Conservation (phyloP, 2,113 vertebrate genomes). For the Mastomys coucha region DNA sequence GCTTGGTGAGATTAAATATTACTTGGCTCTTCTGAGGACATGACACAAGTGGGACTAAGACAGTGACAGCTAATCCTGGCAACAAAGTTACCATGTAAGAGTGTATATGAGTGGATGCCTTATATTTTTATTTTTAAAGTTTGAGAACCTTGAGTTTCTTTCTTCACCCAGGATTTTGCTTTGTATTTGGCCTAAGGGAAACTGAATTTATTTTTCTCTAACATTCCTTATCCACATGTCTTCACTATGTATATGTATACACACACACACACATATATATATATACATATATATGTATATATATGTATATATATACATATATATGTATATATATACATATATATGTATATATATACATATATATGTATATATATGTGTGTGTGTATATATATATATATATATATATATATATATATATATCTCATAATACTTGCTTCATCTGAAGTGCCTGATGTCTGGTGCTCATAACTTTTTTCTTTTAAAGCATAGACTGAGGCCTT, state of each 20-base stretch:
- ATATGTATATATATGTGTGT: too few species aligned
- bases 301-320: too few species aligned
- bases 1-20: constrained; percentile 58
- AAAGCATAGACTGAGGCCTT: neutral
- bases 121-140: constrained; percentile 9
- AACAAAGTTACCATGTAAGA: constrained; percentile 22
- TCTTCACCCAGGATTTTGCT: neutral
- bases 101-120: neutral
- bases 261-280: too few species aligned
- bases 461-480: constrained; percentile 28
- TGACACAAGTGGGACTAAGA: constrained; percentile 68
- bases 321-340: too few species aligned
- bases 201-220: constrained; percentile 28
- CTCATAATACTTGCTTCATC: neutral
- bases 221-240: neutral
- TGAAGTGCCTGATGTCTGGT: neutral
- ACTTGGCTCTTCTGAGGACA: constrained; percentile 49
- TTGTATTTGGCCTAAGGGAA: constrained; percentile 20
- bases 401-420: too few species aligned
- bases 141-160: neutral
- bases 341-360: too few species aligned
- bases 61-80: constrained; percentile 56
- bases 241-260: constrained; percentile 1
- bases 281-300: too few species aligned
- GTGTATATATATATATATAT: too few species aligned